phyloP scores from a whole-genome alignment of 2,888 invertebrate genomes.

The Caenorhabditis japonica region DNA sequence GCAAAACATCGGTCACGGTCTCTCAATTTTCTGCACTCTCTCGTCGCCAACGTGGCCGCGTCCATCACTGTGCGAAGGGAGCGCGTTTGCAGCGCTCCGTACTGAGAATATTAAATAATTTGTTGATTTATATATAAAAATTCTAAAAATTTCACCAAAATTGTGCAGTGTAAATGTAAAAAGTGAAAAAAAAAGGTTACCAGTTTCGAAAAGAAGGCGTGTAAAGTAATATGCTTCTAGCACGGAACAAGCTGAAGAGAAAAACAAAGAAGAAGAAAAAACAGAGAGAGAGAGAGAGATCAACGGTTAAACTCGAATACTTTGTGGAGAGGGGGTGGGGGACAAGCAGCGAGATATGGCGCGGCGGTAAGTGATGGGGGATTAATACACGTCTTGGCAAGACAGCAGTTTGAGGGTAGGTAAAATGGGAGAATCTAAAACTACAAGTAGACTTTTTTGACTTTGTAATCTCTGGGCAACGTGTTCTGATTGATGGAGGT shows the following conservation, averaged over 20 bases:
- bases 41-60: too few species aligned
- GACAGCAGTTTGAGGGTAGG: slow-evolving; percentile 13
- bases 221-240: slow-evolving; percentile 11
- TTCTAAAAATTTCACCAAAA: not conserved
- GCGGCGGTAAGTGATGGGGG: not conserved
- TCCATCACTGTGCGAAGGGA: too few species aligned
- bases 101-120: too few species aligned
- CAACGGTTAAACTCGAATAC: slow-evolving; percentile 21
- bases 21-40: too few species aligned
- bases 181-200: slow-evolving; percentile 18
- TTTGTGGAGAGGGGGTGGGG: not conserved
- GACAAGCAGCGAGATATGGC: slow-evolving; percentile 1
- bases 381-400: slow-evolving; percentile 40
- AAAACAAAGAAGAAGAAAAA: too few species aligned
- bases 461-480: slow-evolving; percentile 76
- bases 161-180: too few species aligned
- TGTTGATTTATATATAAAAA: slow-evolving; percentile 4
- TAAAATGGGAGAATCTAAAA: too few species aligned
- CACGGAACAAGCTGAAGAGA: too few species aligned
- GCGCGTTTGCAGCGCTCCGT: too few species aligned
- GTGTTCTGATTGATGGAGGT: slow-evolving; percentile 69
- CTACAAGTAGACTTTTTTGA: slow-evolving; percentile 76
- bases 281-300: slow-evolving; percentile 7
- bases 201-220: not conserved
- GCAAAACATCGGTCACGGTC: too few species aligned